phyloP scores from a whole-genome alignment of 1,140 invertebrate species.

The Physella acuta region DNA sequence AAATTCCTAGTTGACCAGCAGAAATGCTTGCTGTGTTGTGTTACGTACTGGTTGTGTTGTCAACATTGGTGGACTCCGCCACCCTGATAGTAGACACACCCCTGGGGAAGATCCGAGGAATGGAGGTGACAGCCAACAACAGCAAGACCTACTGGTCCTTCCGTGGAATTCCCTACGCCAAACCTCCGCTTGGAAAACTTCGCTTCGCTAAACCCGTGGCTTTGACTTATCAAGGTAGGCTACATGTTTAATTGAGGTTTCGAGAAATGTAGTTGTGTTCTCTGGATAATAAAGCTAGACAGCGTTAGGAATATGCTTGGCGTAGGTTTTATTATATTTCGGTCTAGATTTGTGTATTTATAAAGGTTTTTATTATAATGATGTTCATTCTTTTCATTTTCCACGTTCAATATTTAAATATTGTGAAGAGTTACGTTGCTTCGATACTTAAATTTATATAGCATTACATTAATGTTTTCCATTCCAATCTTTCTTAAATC shows the following conservation, averaged over 20 bases:
- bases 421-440: no score
- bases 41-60: not conserved
- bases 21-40: not conserved
- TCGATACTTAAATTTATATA: no score
- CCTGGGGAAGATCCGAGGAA: not conserved
- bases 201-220: conserved; percentile 61
- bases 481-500: no score
- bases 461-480: no score
- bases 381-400: not conserved
- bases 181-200: conserved; percentile 67
- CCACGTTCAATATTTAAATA: not conserved
- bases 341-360: not conserved
- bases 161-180: conserved; percentile 68
- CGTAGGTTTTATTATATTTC: not conserved
- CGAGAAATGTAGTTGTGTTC: not conserved
- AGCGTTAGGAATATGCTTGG: not conserved
- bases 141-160: conserved; percentile 58
- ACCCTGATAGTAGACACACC: not conserved
- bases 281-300: not conserved
- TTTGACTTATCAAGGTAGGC: not conserved
- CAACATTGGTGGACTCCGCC: not conserved
- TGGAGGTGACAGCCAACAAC: not conserved
- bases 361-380: not conserved
- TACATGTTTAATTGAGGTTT: not conserved
- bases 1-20: not conserved